Evolutionary conservation across 2,797 vertebrate genomes (phyloP), one percentile per base, ranked within the genome.

Genomic region (Falco naumanni): DNA sequence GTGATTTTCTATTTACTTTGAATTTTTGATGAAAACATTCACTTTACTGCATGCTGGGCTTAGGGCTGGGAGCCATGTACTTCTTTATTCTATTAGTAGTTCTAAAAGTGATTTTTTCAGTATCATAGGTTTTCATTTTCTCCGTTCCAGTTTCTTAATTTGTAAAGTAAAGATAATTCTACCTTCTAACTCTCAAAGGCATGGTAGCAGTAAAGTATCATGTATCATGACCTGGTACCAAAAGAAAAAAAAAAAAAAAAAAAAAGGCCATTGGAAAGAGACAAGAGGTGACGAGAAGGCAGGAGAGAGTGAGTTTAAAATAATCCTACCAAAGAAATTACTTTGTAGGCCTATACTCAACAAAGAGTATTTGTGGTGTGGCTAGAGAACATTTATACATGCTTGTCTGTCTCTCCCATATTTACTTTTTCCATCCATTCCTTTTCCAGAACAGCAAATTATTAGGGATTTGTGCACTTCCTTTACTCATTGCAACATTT

Each of bases 1-100:
- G 45, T 34, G 39, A 74, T 77, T 91, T 89, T 89, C 56, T 95
- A 4, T 77, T 89, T 87, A 45, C 26, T 95, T 83, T 79, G 43
- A 75, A 43, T 84, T 7, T 1, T 74, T 68, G 31, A 74, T 74
- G 34, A 80, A 93, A 92, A 65, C 5, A 47, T 79, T 89, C 59
- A 29, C 15, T 64, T 95, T 65, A 43, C 18, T 92, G 10, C 22
- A 74, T 39, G 28, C 39, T 77, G 64, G 66, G 33, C n/a, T 91
- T 76, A 68, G n/a, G 47, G n/a, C 53, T 89, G 47, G 25, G 33
- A 92, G 10, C 15, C 22, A 48, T 31, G 26, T 70, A 37, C 12
- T 77, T 65, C 16, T 85, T 83, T 77, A 75, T 83, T 91, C 48
- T 34, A 34, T 34, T 87, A 72, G 56, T 87, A 65, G 84, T 74